phyloP scores from a whole-genome alignment of 2,113 vertebrate genomes.

The Lepisosteus osseus region DNA sequence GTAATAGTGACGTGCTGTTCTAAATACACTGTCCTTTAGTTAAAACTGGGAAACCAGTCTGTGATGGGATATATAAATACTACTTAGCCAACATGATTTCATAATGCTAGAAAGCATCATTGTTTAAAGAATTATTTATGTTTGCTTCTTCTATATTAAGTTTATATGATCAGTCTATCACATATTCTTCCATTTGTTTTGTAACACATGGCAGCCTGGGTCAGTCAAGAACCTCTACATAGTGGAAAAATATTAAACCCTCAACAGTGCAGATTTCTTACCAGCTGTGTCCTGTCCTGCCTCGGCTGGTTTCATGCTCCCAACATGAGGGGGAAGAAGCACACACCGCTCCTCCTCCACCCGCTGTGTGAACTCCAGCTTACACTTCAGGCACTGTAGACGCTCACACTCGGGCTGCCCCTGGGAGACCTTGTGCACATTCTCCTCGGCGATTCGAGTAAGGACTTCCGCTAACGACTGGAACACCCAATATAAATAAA shows the following conservation, averaged over 20 bases:
- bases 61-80: too few species aligned
- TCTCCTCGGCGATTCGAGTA: constrained; percentile 47
- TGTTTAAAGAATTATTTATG: too few species aligned
- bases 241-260: neutral
- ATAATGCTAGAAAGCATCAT: too few species aligned
- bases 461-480: constrained; percentile 45
- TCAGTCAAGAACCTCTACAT: neutral
- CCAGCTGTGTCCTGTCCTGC: neutral
- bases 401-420: constrained; percentile 25
- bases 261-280: neutral
- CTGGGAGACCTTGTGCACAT: constrained; percentile 24
- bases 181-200: neutral
- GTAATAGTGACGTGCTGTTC: too few species aligned
- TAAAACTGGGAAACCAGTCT: too few species aligned
- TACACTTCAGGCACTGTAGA: constrained; percentile 62
- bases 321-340: neutral
- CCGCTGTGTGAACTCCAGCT: constrained; percentile 42
- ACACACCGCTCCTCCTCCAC: neutral
- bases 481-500: neutral
- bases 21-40: too few species aligned
- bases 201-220: neutral
- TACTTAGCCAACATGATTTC: too few species aligned
- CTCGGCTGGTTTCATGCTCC: neutral
- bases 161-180: neutral
- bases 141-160: too few species aligned